Evolutionary conservation across 2,797 vertebrate genomes (phyloP), one percentile per base, ranked within the genome.

Genomic region (Florisuga fusca): DNA sequence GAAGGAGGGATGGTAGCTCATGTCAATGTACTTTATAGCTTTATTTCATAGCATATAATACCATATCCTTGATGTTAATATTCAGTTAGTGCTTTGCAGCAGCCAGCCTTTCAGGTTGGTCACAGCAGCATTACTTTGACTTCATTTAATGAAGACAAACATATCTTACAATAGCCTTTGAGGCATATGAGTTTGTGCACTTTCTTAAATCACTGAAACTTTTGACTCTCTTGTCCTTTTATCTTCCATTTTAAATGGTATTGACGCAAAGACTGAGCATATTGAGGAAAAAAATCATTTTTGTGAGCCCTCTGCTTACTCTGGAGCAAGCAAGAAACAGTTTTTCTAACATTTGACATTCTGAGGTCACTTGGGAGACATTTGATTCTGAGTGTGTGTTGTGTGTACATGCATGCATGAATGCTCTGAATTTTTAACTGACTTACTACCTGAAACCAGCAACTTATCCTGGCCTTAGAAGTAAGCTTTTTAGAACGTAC

Each of bases 21-120:
- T 71, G 36, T 78, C 64, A 85, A 55, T 62, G 38, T 74, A 58
- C 12, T 92, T 92, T 85, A 92, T 58, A 84, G 41, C 68, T 91
- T 83, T 75, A 89, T 95, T 95, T 78, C 84, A 87, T 74, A 66
- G 61, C 22, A n/a, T 61, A 64, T 92, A 80, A 80, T 89, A 50
- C 26, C 18, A 8, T 90, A 85, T 16, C 72, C 41, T 93, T 76
- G 61, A 90, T 72, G 29, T 46, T 93, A 89, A 64, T 80, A 80
- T 74, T 87, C 55, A 48, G 15, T 36, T 82, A 69, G 36, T 36
- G 20, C 57, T 96, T 90, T 87, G 53, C 59, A 84, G 14, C 59
- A 75, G 54, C 80, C 64, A 87, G 33, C 29, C 72, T 95, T 97
- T 82, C 78, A 94, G 72, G 88, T 12, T 55, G 12, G 22, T 95